Evolutionary conservation across 2,888 invertebrate genomes (phyloP).

Genomic region (Diogma glabrata): DNA sequence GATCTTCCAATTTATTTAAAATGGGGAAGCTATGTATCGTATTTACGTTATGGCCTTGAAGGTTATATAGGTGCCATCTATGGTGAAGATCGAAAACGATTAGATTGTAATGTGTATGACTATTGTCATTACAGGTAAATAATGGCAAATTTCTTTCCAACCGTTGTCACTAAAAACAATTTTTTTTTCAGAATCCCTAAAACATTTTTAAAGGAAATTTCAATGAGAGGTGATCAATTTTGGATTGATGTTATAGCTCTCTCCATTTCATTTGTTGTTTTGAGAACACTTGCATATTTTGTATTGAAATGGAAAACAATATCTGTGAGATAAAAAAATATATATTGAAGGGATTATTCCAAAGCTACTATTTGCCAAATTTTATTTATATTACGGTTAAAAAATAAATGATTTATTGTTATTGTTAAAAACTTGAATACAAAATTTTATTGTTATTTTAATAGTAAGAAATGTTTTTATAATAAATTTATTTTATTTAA

Average conservation of each 20-base stretch:
- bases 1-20: constrained; percentile 76
- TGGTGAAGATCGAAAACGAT: constrained; percentile 57
- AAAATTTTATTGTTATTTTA: no score
- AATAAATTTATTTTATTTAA: no score
- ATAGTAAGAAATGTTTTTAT: no score
- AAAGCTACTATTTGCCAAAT: no score
- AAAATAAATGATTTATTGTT: no score
- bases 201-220: constrained; percentile 71
- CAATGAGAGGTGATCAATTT: constrained; percentile 69
- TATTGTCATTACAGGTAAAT: constrained; percentile 69
- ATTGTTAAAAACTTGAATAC: no score
- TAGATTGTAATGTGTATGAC: constrained; percentile 60
- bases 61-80: constrained; percentile 77
- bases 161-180: constrained; percentile 1
- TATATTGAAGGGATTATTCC: no score
- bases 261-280: constrained; percentile 49
- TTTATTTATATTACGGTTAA: no score
- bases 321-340: constrained; percentile 32
- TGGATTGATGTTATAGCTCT: constrained; percentile 72
- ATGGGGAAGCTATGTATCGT: constrained; percentile 89
- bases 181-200: constrained; percentile 48
- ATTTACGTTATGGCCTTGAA: constrained; percentile 82
- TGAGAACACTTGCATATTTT: constrained; percentile 55
- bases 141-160: neutral
- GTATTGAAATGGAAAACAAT: constrained; percentile 67